phyloP scores from a whole-genome alignment of 2,797 vertebrate genomes.

The Ambastaia sidthimunki region DNA sequence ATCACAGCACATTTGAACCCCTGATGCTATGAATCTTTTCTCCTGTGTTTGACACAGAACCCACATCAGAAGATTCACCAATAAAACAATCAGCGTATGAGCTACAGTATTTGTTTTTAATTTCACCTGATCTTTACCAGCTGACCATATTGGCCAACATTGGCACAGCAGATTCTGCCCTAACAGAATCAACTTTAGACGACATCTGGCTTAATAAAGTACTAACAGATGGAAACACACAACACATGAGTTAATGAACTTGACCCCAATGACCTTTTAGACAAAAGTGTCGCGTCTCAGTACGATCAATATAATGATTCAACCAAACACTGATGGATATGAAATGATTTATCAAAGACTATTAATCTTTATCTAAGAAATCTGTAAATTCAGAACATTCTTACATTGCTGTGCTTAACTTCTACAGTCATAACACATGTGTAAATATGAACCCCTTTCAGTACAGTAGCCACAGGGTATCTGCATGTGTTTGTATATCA shows the following conservation, averaged over 20 bases:
- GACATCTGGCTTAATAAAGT: constrained; percentile 49
- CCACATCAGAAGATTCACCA: not conserved
- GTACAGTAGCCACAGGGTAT: not conserved
- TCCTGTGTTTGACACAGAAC: not conserved
- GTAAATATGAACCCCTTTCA: not conserved
- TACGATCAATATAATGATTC: constrained; percentile 30
- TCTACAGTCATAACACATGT: no score
- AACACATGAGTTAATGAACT: constrained; percentile 68
- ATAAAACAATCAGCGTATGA: not conserved
- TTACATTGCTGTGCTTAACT: not conserved
- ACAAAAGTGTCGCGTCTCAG: not conserved
- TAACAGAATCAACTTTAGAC: constrained; percentile 35
- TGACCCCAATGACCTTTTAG: constrained; percentile 73
- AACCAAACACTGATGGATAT: not conserved
- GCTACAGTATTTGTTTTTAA: not conserved
- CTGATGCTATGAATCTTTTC: not conserved
- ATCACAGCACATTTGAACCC: not conserved
- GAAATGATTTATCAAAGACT: not conserved
- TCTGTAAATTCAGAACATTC: no score
- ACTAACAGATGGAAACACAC: constrained; percentile 46
- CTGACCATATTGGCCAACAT: constrained; percentile 22
- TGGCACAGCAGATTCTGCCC: constrained; percentile 38
- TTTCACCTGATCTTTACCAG: constrained; percentile 30
- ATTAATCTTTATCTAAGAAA: not conserved
- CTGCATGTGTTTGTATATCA: not conserved